Evolutionary conservation across 2,113 vertebrate species (phyloP), one percentile per base, ranked within the genome.

Genomic region (Nothoprocta pentlandii): DNA sequence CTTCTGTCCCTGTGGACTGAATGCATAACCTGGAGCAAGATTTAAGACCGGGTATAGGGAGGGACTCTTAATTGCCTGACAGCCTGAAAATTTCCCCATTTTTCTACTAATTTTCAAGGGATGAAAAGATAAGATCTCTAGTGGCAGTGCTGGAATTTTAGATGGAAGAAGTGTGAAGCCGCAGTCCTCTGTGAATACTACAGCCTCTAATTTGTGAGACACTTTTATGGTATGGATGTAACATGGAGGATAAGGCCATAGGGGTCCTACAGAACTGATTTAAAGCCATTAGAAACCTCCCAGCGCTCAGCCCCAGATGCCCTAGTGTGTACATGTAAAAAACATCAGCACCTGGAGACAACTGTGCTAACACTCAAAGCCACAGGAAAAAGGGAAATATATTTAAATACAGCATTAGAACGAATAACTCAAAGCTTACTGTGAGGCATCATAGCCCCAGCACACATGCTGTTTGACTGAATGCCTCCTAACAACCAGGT

Each of bases 21-120:
- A 85, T 63, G 44, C 66, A 62, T 42, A 82, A 89, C 87, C 69
- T 85, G 81, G 63, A 79, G 89, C 49, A 92, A 96, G 91, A 85
- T 85, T 64, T 61, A 25, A 95, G 59, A 34, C 58, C n/a, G 26
- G n/a, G 63, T 63, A 49, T 87, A 44, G 0, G 0, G 77, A 85
- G 59, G 84, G n/a, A 92, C 46, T 94, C 46, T 77, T 95, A 94
- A 87, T 95, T 80, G 58, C 66, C 59, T 80, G 81, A 63, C 85
- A 89, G 75, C 41, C 59, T 92, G 81, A 30, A 85, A 93, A 80
- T 80, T 82, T 49, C 17, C n/a, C 36, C 84, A 34, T 85, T 58
- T 85, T 82, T 32, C 59, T 77, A 69, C 67, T 77, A 66, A 67
- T 91, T 92, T 91, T 93, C 70, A 87, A 92, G 92, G 63, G 36